Conservation (phyloP, 2,113 vertebrate genomes). For the Callipepla californica region DNA sequence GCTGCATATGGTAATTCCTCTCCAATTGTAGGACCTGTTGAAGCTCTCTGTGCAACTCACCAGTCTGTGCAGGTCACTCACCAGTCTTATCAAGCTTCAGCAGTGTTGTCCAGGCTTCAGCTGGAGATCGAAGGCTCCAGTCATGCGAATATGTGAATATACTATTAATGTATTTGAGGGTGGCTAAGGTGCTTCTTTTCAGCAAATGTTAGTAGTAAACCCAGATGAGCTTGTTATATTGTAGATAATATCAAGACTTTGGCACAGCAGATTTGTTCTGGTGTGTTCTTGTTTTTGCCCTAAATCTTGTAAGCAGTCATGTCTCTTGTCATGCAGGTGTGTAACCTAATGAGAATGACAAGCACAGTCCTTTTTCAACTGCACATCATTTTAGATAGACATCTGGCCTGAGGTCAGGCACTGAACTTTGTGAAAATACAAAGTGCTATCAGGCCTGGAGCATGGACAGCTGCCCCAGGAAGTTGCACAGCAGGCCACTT, state of each 20-base stretch:
- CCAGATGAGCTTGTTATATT: background rate
- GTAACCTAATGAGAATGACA: background rate
- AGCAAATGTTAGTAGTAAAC: background rate
- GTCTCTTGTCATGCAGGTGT: background rate
- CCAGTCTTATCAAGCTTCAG: background rate
- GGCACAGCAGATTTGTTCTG: background rate
- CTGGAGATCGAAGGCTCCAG: background rate
- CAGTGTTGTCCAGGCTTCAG: background rate
- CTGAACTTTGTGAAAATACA: background rate
- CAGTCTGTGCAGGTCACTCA: no score
- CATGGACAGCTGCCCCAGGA: background rate
- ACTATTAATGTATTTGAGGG: rapidly evolving
- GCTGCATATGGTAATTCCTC: no score
- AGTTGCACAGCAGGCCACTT: background rate
- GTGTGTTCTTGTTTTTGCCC: background rate
- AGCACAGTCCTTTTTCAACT: background rate
- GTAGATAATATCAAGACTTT: background rate
- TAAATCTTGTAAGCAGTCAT: background rate
- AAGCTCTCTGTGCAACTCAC: no score
- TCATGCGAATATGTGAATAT: background rate
- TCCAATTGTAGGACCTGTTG: no score
- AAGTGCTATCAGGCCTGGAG: background rate
- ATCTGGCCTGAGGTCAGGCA: background rate
- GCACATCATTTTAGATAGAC: background rate
- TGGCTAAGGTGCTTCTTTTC: background rate